phyloP scores from a whole-genome alignment of 1,140 invertebrate genomes.

The Drosophila elegans region DNA sequence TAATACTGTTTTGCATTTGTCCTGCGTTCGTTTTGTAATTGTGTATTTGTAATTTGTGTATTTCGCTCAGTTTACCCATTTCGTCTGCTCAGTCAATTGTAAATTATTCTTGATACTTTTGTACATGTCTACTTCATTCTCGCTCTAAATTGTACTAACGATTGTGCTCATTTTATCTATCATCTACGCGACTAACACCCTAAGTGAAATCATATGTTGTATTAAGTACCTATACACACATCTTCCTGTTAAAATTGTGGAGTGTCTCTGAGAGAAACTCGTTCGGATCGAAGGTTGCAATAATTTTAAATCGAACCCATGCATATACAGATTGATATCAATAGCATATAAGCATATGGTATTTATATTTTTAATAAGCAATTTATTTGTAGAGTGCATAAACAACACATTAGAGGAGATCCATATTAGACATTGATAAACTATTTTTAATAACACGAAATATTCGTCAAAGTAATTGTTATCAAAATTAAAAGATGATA shows the following conservation, averaged over 20 bases:
- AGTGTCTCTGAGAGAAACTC: constrained; percentile 38
- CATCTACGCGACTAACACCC: constrained; percentile 13
- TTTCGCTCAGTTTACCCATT: constrained; percentile 35
- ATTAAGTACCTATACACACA: constrained; percentile 49
- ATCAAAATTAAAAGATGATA: constrained; percentile 24
- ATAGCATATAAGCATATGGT: constrained; percentile 58
- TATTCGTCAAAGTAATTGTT: constrained; percentile 26
- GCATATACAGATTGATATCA: constrained; percentile 62
- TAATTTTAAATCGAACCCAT: constrained; percentile 52
- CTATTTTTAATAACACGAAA: constrained; percentile 4
- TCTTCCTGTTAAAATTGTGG: constrained; percentile 63
- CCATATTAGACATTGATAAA: constrained; percentile 16
- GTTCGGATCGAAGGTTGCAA: constrained; percentile 47
- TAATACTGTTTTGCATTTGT: constrained; percentile 27
- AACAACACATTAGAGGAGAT: constrained; percentile 31
- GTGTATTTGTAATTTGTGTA: constrained; percentile 30
- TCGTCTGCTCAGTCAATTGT: constrained; percentile 60
- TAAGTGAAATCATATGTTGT: constrained; percentile 38
- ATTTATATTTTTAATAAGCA: constrained; percentile 69
- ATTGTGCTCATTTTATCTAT: constrained; percentile 29
- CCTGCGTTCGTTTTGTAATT: constrained; percentile 22
- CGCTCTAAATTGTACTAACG: constrained; percentile 22
- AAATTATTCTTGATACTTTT: constrained; percentile 49
- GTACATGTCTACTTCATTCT: constrained; percentile 56
- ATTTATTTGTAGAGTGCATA: constrained; percentile 48